phyloP scores from a whole-genome alignment of 2,888 invertebrate species.

The Drosophila kokeensis region DNA sequence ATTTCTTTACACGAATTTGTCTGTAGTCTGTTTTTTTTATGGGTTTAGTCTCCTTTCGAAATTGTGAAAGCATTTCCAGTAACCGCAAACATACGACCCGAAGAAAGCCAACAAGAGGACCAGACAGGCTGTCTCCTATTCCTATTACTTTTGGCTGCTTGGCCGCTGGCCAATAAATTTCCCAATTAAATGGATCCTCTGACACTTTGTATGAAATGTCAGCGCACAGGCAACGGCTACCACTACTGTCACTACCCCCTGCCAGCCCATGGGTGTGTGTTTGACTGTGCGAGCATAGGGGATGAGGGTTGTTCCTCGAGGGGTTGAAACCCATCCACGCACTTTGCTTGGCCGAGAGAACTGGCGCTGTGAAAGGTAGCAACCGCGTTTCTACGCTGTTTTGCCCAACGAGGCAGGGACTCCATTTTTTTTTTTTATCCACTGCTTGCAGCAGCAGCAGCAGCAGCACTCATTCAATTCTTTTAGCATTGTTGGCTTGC shows the following conservation, averaged over 20 bases:
- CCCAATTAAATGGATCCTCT: conserved; percentile 82
- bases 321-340: conserved; percentile 70
- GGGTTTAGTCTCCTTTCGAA: conserved; percentile 18
- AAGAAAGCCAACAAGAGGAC: conserved; percentile 75
- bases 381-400: conserved; percentile 16
- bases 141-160: conserved; percentile 2
- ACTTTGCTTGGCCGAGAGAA: conserved; percentile 65
- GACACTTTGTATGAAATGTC: conserved; percentile 77
- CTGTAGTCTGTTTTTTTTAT: conserved; percentile 48
- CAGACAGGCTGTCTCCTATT: conserved; percentile 72
- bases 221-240: conserved; percentile 53
- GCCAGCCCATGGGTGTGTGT: conserved; percentile 48
- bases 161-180: conserved; percentile 79
- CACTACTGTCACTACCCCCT: conserved; percentile 65
- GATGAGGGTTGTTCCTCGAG: conserved; percentile 75
- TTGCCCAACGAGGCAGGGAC: conserved; percentile 42
- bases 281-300: conserved; percentile 52
- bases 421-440: conserved; percentile 73
- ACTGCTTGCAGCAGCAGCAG: conserved; percentile 32
- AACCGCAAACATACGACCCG: conserved; percentile 70
- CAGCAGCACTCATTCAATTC: conserved; percentile 47
- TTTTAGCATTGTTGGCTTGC: conserved; percentile 63
- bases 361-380: conserved; percentile 81
- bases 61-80: conserved; percentile 69
- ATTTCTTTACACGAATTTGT: conserved; percentile 68